Base-by-base conservation (phyloP, 2,797 vertebrate species). In the Cetoscarus ocellatus region DNA sequence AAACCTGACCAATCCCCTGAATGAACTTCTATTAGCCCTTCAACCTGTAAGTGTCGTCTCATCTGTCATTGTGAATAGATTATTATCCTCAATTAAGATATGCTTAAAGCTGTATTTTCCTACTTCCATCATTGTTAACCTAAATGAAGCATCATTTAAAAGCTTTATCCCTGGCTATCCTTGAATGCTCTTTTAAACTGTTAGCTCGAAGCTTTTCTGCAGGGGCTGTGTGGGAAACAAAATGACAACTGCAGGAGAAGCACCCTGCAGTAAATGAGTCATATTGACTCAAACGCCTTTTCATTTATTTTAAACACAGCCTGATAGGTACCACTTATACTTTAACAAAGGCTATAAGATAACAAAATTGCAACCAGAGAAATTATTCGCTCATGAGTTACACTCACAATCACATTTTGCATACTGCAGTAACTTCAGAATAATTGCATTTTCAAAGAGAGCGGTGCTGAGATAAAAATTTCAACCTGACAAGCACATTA, bases 1-100 rank as follows among this genome's bases (percentile, higher is more conserved):
- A 85, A 99, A 99, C 92, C 88, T 99, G 54, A 98, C 96, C 75
- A 99, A 99, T 90, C 98, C 98, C 17, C 84, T 99, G 84, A 99
- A 99, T 93, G 97, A 99, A 93, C 93, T 99, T 72, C 90, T 99
- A 75, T 95, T 98, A 86, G 77, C 95, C 70, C 91, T 99, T 56
- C 98, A 99, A 83, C 98, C 95, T 48, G 98, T 99, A 87, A 97
- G 97, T 96, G 89, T 75, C 71, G 36, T 54, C 50, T 85, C 63
- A 79, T 87, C 60, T 67, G 52, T 82, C 70, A 67, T 48, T 7
- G 49, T 38, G 3, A 55, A 82, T 53, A 59, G 19, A 70, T 67
- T 14, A 83, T 86, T 81, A 76, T 80, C 27, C 44, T 77, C n/a
- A 74, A 75, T 85, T 84, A 79, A 66, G 55, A 79, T 84, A n/a